A percentile compares a stretch with the other conserved stretches of the same genome.
These are phyloP conservation scores for Chaetodon auriga DNA, from an alignment of 2,113 vertebrate genomes.

Conservation along the genomic window DNA sequence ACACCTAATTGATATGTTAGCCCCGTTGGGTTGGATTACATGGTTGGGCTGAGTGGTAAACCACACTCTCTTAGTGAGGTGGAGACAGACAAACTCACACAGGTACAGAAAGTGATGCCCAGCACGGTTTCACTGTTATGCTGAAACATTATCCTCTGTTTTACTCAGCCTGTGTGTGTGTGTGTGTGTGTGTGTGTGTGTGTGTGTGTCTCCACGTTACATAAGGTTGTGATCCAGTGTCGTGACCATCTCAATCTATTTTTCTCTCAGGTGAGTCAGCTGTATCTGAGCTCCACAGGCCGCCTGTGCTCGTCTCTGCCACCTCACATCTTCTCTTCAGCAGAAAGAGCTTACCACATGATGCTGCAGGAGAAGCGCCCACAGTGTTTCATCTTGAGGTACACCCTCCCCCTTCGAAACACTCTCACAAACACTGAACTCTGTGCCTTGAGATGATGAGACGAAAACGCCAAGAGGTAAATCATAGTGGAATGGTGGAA, in stretches of 20 bases:
- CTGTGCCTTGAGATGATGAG: not conserved
- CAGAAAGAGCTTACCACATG: conserved; percentile 93
- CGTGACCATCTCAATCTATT: not conserved
- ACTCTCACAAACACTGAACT: not conserved
- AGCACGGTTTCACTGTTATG: conserved; percentile 4
- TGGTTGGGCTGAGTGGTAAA: not conserved
- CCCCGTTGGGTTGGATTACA: not conserved
- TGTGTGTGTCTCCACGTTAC: conserved; percentile 18
- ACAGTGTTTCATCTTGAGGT: conserved; percentile 97
- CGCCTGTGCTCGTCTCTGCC: conserved; percentile 91
- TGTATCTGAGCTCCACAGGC: conserved; percentile 91
- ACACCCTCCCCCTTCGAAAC: conserved; percentile 26
- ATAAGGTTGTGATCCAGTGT: not conserved
- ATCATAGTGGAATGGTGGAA: conserved; percentile 3
- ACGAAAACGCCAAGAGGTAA: not conserved
- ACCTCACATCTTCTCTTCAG: conserved; percentile 95
- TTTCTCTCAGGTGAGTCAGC: conserved; percentile 90
- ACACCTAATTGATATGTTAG: not conserved
- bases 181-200: not conserved
- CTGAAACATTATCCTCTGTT: conserved; percentile 18
- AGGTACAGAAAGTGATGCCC: not conserved
- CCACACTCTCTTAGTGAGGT: not conserved
- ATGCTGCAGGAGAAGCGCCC: conserved; percentile 91
- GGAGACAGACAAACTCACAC: not conserved
- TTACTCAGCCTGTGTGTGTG: not conserved